A percentile compares a stretch with the other conserved stretches of the same genome.
phyloP scores from a whole-genome alignment of 1,140 invertebrate species.

The Bombus haemorrhoidalis region DNA sequence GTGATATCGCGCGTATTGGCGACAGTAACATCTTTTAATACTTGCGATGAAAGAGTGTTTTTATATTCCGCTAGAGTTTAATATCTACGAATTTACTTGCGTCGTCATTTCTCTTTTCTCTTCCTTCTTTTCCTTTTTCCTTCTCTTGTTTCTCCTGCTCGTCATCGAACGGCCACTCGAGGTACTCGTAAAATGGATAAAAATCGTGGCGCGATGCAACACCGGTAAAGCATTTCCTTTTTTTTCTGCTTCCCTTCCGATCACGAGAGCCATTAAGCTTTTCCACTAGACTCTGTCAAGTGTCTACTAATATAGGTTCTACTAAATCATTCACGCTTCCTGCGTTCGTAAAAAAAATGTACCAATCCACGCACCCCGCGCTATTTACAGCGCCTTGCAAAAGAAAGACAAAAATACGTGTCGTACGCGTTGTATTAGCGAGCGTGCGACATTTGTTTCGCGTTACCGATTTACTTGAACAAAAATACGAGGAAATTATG shows the following conservation, averaged over 20 bases:
- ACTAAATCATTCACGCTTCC: conserved; percentile 41
- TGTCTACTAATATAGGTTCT: conserved; percentile 40
- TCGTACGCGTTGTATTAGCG: background rate
- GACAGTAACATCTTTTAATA: conserved; percentile 27
- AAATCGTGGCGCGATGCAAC: conserved; percentile 42
- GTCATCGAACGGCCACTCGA: conserved; percentile 31
- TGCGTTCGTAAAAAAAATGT: background rate
- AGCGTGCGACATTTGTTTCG: background rate
- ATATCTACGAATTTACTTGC: conserved; percentile 29
- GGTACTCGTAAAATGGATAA: conserved; percentile 41
- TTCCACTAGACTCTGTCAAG: conserved; percentile 43
- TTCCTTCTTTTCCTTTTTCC: background rate
- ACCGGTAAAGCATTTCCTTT: conserved; percentile 33
- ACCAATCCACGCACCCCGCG: background rate
- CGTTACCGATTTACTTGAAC: background rate
- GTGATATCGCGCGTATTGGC: background rate
- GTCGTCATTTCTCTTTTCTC: background rate
- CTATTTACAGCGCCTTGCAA: too few species aligned
- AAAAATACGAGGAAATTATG: background rate
- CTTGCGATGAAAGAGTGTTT: background rate
- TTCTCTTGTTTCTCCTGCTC: background rate
- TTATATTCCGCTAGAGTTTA: conserved; percentile 18
- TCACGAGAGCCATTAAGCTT: conserved; percentile 50
- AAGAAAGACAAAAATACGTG: background rate
- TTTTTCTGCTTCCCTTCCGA: conserved; percentile 33